Conservation (phyloP, 2,113 vertebrate genomes). For the Psittacula cyanocephala region DNA sequence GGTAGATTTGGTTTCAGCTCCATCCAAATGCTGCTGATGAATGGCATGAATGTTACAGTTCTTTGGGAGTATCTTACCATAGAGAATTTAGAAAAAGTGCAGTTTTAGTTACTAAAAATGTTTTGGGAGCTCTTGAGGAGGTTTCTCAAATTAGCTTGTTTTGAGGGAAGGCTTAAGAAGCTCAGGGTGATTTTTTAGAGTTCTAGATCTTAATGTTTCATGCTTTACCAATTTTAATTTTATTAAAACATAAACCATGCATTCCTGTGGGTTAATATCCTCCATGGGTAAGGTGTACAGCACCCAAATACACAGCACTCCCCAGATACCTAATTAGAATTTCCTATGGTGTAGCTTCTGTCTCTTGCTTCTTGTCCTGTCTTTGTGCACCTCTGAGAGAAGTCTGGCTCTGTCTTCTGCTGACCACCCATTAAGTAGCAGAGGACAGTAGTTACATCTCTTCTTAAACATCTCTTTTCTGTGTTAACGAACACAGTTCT, state of each 20-base stretch:
- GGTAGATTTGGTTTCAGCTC: background rate
- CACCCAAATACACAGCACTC: background rate
- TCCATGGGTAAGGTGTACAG: background rate
- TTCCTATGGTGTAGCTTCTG: background rate
- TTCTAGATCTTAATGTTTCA: background rate
- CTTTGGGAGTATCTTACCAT: background rate
- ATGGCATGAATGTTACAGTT: background rate
- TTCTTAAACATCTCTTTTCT: background rate
- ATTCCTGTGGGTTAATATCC: background rate
- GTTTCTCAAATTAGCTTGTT: background rate
- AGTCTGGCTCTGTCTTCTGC: background rate
- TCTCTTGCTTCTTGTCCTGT: background rate
- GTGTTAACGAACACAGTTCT: background rate
- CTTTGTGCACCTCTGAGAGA: background rate
- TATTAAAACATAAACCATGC: background rate
- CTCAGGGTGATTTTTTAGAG: background rate
- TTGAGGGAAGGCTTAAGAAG: background rate
- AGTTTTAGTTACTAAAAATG: background rate
- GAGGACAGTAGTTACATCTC: background rate
- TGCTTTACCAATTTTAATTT: background rate
- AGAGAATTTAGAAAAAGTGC: background rate
- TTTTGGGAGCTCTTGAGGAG: background rate
- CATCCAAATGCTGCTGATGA: background rate
- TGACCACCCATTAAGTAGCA: background rate
- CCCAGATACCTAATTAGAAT: background rate